phyloP scores from a whole-genome alignment of 2,113 vertebrate genomes.

The Varanus komodoensis region DNA sequence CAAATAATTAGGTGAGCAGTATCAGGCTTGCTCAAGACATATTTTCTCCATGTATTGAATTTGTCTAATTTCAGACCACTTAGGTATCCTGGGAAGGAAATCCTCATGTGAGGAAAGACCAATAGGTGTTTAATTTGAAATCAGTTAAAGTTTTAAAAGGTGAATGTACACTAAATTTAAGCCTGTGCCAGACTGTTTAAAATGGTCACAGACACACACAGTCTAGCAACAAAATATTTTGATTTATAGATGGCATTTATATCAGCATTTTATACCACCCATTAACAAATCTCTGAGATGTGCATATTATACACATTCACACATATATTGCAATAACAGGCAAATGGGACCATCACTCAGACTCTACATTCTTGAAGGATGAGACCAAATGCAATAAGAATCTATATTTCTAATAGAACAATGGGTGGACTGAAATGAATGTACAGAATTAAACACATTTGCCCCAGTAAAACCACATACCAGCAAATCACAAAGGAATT shows the following conservation, averaged over 20 bases:
- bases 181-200: not conserved
- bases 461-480: no score
- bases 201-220: not conserved
- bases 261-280: not conserved
- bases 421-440: no score
- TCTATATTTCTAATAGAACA: no score
- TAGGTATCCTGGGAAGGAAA: not conserved
- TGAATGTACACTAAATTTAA: not conserved
- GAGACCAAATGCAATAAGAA: no score
- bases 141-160: not conserved
- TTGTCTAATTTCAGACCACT: not conserved
- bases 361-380: no score
- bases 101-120: not conserved
- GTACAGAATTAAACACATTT: no score
- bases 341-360: no score
- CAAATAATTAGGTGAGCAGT: conserved; percentile 30
- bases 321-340: no score
- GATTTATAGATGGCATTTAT: not conserved
- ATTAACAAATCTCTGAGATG: not conserved
- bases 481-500: not conserved
- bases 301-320: no score
- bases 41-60: not conserved
- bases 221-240: not conserved
- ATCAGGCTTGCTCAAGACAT: not conserved
- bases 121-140: not conserved